Evolutionary conservation across 2,888 invertebrate genomes (phyloP).

Genomic region (Ormyrus nitidulus): DNA sequence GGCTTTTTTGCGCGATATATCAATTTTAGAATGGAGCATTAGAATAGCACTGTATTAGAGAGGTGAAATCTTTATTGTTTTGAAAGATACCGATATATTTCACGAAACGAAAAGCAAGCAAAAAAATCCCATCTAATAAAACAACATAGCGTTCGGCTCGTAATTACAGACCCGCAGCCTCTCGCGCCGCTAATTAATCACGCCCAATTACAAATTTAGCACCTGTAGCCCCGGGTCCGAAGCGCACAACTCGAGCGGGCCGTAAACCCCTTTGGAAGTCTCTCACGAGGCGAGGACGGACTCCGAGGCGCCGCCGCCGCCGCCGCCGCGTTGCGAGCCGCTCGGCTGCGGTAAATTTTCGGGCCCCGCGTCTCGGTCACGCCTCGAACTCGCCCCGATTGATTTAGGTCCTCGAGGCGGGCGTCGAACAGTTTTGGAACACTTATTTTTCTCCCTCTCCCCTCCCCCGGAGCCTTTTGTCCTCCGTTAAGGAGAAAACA

Average conservation of each 20-base stretch:
- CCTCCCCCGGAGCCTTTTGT: neutral
- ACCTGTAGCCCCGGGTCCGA: conserved; percentile 36
- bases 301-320: neutral
- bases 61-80: too few species aligned
- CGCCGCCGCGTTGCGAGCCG: neutral
- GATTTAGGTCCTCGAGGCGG: conserved; percentile 49
- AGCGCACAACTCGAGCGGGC: neutral
- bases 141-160: too few species aligned
- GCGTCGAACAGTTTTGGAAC: conserved; percentile 23
- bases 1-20: too few species aligned
- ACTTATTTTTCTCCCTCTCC: neutral
- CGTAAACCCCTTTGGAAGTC: conserved; percentile 32
- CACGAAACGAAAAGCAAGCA: too few species aligned
- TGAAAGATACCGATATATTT: too few species aligned
- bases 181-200: conserved; percentile 40
- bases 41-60: too few species aligned
- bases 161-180: too few species aligned
- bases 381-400: conserved; percentile 49
- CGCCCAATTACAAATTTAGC: conserved; percentile 47
- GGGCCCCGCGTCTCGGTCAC: conserved; percentile 41
- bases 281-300: conserved; percentile 26
- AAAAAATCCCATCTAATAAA: neutral
- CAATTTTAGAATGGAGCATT: too few species aligned
- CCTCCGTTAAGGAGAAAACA: conserved; percentile 23
- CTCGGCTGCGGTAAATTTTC: conserved; percentile 35